A percentile compares a stretch with the other conserved stretches of the same genome.
phyloP scores from a whole-genome alignment of 2,888 invertebrate genomes.

The Macrophya alboannulata region DNA sequence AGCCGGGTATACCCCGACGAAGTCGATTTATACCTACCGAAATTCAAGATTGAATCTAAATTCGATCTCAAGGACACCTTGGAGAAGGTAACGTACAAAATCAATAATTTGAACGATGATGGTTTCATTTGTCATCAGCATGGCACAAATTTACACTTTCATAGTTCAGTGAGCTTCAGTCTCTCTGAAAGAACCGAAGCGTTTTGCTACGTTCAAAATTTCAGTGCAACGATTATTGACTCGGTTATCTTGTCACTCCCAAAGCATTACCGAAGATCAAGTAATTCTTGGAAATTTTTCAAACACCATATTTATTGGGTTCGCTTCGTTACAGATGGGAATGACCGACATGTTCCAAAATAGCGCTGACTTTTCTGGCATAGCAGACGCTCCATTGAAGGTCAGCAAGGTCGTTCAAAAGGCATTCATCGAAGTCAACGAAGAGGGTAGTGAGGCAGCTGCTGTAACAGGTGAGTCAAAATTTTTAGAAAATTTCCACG shows the following conservation, averaged over 20 bases:
- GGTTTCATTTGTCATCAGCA: not conserved
- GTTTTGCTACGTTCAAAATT: no score
- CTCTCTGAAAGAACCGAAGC: no score
- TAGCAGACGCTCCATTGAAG: conserved; percentile 82
- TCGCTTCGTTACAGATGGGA: not conserved
- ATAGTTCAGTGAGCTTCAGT: no score
- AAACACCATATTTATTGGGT: not conserved
- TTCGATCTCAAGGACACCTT: conserved; percentile 84
- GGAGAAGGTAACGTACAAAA: conserved; percentile 81
- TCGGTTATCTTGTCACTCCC: no score
- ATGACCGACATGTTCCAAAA: conserved; percentile 13
- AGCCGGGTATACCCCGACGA: conserved; percentile 75
- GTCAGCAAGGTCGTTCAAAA: conserved; percentile 90
- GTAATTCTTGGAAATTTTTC: not conserved
- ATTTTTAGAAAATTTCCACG: no score
- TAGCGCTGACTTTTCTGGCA: conserved; percentile 55
- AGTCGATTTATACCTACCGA: conserved; percentile 87
- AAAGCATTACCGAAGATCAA: not conserved
- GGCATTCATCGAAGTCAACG: conserved; percentile 79
- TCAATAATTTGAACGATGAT: not conserved
- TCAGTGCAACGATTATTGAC: no score
- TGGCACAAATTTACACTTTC: not conserved
- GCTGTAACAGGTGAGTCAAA: no score
- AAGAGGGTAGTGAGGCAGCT: no score
- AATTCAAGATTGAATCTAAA: conserved; percentile 88